Conservation (phyloP, 53 echinoderm and acorn worm genomes). For the Luidia sarsii region DNA sequence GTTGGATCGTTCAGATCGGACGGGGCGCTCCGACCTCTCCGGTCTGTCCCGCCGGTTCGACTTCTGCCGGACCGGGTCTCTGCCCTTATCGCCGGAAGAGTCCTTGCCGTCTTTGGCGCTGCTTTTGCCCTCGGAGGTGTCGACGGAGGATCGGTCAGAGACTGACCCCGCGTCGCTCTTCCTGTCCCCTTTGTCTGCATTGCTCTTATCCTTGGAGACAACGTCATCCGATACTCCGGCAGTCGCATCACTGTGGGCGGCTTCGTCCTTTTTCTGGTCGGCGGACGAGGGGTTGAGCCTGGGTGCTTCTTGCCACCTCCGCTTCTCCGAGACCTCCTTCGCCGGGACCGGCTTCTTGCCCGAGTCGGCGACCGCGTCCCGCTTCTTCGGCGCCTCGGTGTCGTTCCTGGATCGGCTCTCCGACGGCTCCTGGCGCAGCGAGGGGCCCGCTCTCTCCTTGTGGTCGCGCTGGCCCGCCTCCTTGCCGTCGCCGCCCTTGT, state of each 20-base stretch:
- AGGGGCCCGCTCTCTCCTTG: slow-evolving; percentile 12
- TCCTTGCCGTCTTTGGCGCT: slow-evolving; percentile 47
- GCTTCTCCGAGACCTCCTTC: slow-evolving; percentile 19
- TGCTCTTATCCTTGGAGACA: not conserved
- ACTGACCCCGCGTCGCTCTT: slow-evolving; percentile 38
- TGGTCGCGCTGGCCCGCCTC: slow-evolving; percentile 29
- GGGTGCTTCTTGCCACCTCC: slow-evolving; percentile 20
- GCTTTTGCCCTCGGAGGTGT: slow-evolving; percentile 26
- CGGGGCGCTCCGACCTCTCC: slow-evolving; percentile 39
- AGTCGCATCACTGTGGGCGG: not conserved
- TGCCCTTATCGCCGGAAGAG: slow-evolving; percentile 6
- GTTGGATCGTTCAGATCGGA: slow-evolving; percentile 38
- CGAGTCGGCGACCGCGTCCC: slow-evolving; percentile 43
- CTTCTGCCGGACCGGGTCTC: slow-evolving; percentile 21
- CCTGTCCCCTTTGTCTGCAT: slow-evolving; percentile 23
- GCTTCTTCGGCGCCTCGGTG: slow-evolving; percentile 20
- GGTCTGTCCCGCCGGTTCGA: slow-evolving; percentile 41
- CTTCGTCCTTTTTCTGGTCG: slow-evolving; percentile 36
- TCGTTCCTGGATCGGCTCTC: slow-evolving; percentile 34
- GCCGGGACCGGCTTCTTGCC: slow-evolving; percentile 42
- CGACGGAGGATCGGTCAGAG: slow-evolving; percentile 31
- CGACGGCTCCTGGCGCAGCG: not conserved
- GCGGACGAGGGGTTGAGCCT: not conserved
- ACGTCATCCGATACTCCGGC: slow-evolving; percentile 3
- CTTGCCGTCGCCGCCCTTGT: slow-evolving; percentile 38